Percentiles rank a stretch among this genome's conserved stretches.
Conservation (phyloP, 2,888 invertebrate species). For the Antitype chi region DNA sequence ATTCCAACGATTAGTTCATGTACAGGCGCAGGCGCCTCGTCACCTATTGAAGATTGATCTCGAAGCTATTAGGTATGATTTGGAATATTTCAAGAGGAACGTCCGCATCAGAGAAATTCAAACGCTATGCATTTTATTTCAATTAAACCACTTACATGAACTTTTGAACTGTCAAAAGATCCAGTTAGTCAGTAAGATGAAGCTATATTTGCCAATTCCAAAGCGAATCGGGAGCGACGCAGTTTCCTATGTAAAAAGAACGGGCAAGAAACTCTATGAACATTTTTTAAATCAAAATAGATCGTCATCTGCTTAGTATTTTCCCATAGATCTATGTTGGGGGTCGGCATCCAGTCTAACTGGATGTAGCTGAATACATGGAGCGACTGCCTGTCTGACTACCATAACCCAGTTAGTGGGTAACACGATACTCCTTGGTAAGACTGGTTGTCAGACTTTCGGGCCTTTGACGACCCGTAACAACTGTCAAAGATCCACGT, state of each 20-base stretch:
- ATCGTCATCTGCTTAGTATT: too few species aligned
- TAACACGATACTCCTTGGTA: too few species aligned
- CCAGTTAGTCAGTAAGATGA: neutral
- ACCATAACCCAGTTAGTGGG: too few species aligned
- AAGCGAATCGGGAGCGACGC: neutral
- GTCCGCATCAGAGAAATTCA: neutral
- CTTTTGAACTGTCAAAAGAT: neutral
- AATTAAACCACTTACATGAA: neutral
- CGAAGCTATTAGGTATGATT: neutral
- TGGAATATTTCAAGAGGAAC: neutral
- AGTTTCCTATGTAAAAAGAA: neutral
- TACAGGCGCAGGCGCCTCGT: conserved; percentile 10
- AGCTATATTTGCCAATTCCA: neutral
- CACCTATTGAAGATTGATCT: conserved; percentile 31
- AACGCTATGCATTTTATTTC: neutral
- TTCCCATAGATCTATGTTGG: too few species aligned
- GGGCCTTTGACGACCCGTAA: too few species aligned
- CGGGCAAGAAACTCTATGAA: neutral
- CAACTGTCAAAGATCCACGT: too few species aligned
- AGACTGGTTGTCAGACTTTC: too few species aligned
- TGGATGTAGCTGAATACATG: too few species aligned
- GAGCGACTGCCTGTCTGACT: too few species aligned
- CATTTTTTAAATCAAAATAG: neutral
- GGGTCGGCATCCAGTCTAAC: too few species aligned
- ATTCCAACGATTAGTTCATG: conserved; percentile 12